Evolutionary conservation across 2,888 invertebrate genomes (phyloP).

Genomic region (Hetaerina titia): DNA sequence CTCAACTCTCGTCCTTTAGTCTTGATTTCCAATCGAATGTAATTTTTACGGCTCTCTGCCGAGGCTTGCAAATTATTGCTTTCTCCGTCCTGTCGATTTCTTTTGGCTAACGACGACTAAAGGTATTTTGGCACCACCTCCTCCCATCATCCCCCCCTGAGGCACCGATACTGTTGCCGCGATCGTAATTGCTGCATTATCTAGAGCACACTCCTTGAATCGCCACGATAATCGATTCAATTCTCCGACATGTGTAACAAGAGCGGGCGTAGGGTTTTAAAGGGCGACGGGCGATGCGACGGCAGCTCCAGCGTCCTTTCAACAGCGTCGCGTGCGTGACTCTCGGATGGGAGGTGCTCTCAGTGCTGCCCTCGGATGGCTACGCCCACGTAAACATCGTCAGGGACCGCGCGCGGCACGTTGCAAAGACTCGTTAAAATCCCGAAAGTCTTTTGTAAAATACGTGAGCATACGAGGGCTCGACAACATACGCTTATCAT

Average conservation of each 20-base stretch:
- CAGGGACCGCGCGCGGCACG: not conserved
- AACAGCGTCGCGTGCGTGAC: not conserved
- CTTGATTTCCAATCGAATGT: no score
- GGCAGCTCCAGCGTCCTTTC: not conserved
- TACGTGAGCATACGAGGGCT: not conserved
- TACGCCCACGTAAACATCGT: not conserved
- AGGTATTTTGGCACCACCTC: not conserved
- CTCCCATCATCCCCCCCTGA: not conserved
- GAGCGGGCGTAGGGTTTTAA: not conserved
- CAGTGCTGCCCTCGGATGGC: not conserved
- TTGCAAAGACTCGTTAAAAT: not conserved
- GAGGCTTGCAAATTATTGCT: no score
- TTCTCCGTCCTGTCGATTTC: not conserved
- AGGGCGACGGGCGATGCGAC: slow-evolving; percentile 18
- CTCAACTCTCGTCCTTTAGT: no score
- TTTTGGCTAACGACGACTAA: not conserved
- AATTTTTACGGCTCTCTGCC: no score
- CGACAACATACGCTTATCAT: not conserved
- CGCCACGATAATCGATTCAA: not conserved
- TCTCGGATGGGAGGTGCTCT: not conserved
- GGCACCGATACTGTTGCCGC: not conserved
- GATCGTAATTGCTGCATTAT: not conserved
- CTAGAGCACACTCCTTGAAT: not conserved
- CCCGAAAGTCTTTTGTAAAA: not conserved
- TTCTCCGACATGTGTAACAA: not conserved